Conservation (phyloP, 2,888 invertebrate species). For the Saturnia japonica region DNA sequence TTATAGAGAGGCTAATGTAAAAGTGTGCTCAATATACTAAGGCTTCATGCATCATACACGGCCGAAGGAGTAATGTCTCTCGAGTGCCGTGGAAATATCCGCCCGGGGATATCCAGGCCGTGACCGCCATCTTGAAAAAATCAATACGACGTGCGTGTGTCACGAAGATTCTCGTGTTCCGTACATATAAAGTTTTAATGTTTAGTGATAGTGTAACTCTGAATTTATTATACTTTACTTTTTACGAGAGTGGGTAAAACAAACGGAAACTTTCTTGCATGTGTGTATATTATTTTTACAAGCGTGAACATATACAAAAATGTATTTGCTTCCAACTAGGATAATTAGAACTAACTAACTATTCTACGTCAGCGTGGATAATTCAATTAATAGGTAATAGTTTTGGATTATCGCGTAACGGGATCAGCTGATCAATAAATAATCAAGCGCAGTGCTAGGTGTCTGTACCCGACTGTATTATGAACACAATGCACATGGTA, state of each 20-base stretch:
- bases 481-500: too few species aligned
- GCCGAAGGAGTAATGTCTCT: constrained; percentile 16
- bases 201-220: not conserved
- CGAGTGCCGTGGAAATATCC: constrained; percentile 22
- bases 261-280: not conserved
- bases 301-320: not conserved
- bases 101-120: constrained; percentile 24
- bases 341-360: too few species aligned
- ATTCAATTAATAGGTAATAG: too few species aligned
- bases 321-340: not conserved
- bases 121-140: constrained; percentile 26
- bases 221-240: constrained; percentile 4
- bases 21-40: constrained; percentile 6
- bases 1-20: not conserved
- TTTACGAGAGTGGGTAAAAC: not conserved
- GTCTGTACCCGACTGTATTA: too few species aligned
- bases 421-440: too few species aligned
- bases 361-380: too few species aligned
- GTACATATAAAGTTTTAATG: constrained; percentile 12
- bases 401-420: too few species aligned
- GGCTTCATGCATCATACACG: constrained; percentile 18
- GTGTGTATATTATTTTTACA: not conserved
- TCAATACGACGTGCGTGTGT: not conserved
- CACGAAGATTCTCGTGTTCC: constrained; percentile 13
- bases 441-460: too few species aligned